phyloP scores from a whole-genome alignment of 2,113 vertebrate species.

The Coregonus clupeaformis region DNA sequence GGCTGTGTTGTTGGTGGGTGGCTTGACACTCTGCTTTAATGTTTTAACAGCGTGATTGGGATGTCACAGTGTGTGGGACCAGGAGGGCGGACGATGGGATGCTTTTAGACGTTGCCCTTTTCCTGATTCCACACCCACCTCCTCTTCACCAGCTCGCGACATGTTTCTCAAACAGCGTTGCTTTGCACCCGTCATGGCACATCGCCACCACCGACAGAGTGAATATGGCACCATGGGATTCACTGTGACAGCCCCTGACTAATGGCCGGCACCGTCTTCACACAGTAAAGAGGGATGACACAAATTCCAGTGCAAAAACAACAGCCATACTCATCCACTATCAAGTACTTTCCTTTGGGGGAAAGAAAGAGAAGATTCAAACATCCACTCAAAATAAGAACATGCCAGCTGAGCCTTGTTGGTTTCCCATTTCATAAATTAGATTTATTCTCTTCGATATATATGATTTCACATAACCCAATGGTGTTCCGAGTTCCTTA shows the following conservation, averaged over 20 bases:
- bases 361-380: not conserved
- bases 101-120: conserved; percentile 76
- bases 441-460: conserved; percentile 56
- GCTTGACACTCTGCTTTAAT: conserved; percentile 63
- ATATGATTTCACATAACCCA: conserved; percentile 38
- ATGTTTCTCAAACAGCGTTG: conserved; percentile 68
- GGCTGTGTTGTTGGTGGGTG: conserved; percentile 60
- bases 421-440: conserved; percentile 46
- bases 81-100: conserved; percentile 44
- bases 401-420: not conserved
- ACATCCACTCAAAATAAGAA: not conserved
- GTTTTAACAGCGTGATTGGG: conserved; percentile 19
- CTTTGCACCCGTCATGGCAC: conserved; percentile 63
- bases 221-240: conserved; percentile 52
- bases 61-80: conserved; percentile 54
- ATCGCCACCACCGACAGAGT: conserved; percentile 47
- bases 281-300: conserved; percentile 30
- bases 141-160: conserved; percentile 76
- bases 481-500: conserved; percentile 32
- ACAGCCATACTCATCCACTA: not conserved
- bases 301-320: conserved; percentile 1
- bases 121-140: conserved; percentile 76
- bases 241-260: conserved; percentile 49
- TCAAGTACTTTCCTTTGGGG: too few relatives aligned
- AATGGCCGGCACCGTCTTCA: conserved; percentile 33